These are phyloP conservation scores for Phataginus tetradactyla DNA, from an alignment of 2,797 vertebrate species.

Conservation along the genomic window DNA sequence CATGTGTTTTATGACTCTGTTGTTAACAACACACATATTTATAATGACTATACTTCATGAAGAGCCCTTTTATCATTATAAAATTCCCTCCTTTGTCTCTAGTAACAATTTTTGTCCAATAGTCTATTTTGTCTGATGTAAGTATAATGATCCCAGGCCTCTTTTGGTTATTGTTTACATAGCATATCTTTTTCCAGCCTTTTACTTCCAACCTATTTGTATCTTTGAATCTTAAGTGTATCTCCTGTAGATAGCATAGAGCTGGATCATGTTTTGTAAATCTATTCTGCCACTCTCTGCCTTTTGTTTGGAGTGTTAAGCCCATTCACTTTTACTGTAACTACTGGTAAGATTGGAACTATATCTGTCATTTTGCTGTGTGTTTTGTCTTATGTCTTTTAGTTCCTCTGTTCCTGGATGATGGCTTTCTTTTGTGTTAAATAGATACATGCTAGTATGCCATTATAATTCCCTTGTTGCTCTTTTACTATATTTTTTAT, in stretches of 20 bases:
- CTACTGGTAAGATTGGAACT: background rate
- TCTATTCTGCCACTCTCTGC: background rate
- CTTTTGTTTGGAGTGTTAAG: background rate
- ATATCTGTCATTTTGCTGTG: background rate
- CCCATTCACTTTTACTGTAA: background rate
- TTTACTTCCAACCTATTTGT: background rate
- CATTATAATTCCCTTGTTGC: background rate
- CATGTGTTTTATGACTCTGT: background rate
- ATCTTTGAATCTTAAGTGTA: background rate
- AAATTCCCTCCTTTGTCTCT: background rate
- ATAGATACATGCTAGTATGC: background rate
- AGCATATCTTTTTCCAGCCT: background rate
- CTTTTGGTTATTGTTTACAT: background rate
- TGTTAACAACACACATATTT: background rate
- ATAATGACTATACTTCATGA: background rate
- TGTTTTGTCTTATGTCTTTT: background rate
- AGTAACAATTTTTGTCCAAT: background rate
- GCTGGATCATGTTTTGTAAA: background rate
- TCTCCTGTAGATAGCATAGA: background rate
- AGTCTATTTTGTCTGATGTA: background rate
- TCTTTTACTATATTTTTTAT: background rate
- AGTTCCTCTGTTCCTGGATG: background rate
- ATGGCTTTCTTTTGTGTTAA: background rate
- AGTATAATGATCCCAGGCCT: background rate
- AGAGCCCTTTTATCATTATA: background rate